Conservation (phyloP, 2,113 vertebrate species). For the Otus sunia region DNA sequence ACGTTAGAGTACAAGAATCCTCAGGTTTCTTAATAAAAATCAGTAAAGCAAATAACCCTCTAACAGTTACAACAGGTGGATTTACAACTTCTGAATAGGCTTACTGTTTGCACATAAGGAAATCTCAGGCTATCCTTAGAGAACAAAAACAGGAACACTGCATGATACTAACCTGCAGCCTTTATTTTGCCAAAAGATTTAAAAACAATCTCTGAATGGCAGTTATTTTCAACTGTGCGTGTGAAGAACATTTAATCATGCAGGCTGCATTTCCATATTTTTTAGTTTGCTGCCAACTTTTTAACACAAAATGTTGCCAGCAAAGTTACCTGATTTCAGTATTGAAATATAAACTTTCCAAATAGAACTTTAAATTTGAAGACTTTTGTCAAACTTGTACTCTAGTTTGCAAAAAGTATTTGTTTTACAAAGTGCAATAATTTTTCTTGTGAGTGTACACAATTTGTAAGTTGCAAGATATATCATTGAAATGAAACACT, state of each 20-base stretch:
- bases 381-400: not conserved
- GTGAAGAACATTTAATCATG: constrained; percentile 34
- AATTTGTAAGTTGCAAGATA: not conserved
- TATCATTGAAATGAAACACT: not conserved
- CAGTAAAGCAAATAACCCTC: constrained; percentile 74
- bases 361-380: not conserved
- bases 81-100: constrained; percentile 74
- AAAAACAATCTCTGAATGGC: constrained; percentile 36
- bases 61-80: constrained; percentile 78
- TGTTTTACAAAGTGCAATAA: not conserved
- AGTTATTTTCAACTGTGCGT: constrained; percentile 28
- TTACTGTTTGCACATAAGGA: constrained; percentile 73
- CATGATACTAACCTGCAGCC: constrained; percentile 32
- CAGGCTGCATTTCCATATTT: constrained; percentile 17
- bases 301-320: not conserved
- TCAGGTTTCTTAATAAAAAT: constrained; percentile 81
- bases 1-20: constrained; percentile 58
- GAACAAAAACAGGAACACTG: constrained; percentile 65
- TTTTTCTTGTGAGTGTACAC: not conserved
- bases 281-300: constrained; percentile 11
- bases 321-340: not conserved
- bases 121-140: constrained; percentile 62
- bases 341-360: constrained; percentile 15
- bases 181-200: constrained; percentile 46
- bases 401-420: not conserved